Conservation (phyloP, 2,113 vertebrate species). For the Cichladusa arquata region DNA sequence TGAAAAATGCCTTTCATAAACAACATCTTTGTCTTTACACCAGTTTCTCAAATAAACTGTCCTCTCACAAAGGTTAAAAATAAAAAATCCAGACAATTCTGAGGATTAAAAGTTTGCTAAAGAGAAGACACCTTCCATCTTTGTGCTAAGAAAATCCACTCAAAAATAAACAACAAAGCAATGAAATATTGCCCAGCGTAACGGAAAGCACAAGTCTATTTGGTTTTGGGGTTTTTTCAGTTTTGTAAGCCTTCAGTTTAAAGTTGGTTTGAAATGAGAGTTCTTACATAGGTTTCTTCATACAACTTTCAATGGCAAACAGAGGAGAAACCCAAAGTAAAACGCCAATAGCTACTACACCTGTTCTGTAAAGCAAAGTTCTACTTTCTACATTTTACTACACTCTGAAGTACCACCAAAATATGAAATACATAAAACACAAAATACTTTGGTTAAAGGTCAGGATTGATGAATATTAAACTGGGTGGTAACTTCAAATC, state of each 20-base stretch:
- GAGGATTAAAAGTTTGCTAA: background rate
- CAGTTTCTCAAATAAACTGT: constrained; percentile 27
- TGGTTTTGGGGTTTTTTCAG: background rate
- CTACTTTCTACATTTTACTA: background rate
- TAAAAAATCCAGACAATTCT: background rate
- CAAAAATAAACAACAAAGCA: background rate
- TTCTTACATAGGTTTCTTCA: background rate
- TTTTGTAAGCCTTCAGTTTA: background rate
- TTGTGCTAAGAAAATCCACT: background rate
- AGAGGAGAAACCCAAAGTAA: background rate
- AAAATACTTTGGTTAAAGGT: background rate
- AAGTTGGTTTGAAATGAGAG: background rate
- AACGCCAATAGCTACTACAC: background rate
- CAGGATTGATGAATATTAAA: background rate
- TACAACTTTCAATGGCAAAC: background rate
- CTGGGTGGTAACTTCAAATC: background rate
- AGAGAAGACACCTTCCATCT: background rate
- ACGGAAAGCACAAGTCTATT: background rate
- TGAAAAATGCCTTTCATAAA: constrained; percentile 34
- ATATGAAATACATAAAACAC: background rate
- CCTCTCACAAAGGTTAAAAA: background rate
- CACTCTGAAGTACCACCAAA: background rate
- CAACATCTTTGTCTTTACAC: background rate
- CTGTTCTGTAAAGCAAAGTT: background rate
- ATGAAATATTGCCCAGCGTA: background rate